phyloP scores from a whole-genome alignment of 2,888 invertebrate species.

The Melitaea athalia region DNA sequence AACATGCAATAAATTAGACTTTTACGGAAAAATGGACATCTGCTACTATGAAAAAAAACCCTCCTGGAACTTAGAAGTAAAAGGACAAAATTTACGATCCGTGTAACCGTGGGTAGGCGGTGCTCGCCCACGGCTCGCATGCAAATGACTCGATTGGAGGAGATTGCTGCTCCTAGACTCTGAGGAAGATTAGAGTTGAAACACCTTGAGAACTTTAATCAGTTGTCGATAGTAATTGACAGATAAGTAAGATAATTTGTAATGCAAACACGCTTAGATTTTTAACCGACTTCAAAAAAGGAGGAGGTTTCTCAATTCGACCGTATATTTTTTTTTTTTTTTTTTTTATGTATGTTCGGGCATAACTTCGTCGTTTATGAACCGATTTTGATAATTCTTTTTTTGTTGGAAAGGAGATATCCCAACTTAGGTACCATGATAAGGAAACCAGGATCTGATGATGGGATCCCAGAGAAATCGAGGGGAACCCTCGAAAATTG shows the following conservation, averaged over 20 bases:
- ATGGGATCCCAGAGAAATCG: no score
- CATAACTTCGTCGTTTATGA: no score
- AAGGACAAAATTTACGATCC: conserved; percentile 80
- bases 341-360: no score
- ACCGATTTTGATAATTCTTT: no score
- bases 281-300: no score
- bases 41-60: conserved; percentile 71
- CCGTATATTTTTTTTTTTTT: no score
- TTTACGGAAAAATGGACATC: conserved; percentile 77
- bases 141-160: conserved; percentile 77
- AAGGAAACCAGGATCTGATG: no score
- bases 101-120: conserved; percentile 76
- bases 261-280: conserved; percentile 9
- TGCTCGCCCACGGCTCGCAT: conserved; percentile 76
- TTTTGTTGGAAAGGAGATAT: no score
- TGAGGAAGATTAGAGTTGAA: conserved; percentile 66
- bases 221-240: conserved; percentile 24
- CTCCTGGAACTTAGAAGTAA: conserved; percentile 66
- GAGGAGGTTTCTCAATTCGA: no score
- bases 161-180: conserved; percentile 59
- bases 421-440: no score
- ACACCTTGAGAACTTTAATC: conserved; percentile 47
- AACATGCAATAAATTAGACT: conserved; percentile 77
- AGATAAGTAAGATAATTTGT: conserved; percentile 13
- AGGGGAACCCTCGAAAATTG: no score